Base-by-base conservation (phyloP, 2,888 invertebrate genomes). In the Mayetiola destructor region DNA sequence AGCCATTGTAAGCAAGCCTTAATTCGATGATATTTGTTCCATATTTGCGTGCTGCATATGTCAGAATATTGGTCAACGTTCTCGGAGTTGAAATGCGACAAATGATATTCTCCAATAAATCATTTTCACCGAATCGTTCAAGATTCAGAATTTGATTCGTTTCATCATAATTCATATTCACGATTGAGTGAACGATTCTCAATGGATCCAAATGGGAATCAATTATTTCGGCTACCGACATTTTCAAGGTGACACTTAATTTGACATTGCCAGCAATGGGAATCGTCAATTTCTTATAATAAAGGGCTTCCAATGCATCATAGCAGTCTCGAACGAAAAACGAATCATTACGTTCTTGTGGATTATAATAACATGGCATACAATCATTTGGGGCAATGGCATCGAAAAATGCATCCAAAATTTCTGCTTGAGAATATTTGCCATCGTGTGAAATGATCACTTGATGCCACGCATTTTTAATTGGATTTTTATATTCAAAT, bases 361-460 rank as follows among this genome's bases (percentile, higher is more conserved):
- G 57, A 20, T 61, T 60, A 23, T 62, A 62, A 27, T 61, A 60
- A 21, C 62, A 62, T 1, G 61, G 60, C 55, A 40, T 59, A 20
- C 61, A 56, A 16, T 62, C 62, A 35, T 56, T 40, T 27, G 55
- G 52, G 2, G 53, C 29, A 0, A 55, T 40, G 21, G 27, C 29
- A 2, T 42, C 21, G 32, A 59, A 61, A 20, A 62, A 37, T 9
- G 59, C 40, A 12, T 60, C 53, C 5, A 61, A 20, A 23, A 62
- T 60, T 52, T 62, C 57, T 9, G 30, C 16, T 40, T 60, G 60
- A 14, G 53, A 57, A 35, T 42, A 60, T 29, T 59, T 48, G 10
- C 62, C 62, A 20, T 56, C 39, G 32, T 62, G 62, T 18, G 57
- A 42, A 36, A 62, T 37, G 10, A 59, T 21, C 2, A 62, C 57